Evolutionary conservation across 2,113 vertebrate genomes (phyloP).

Genomic region (Xerus inauris): DNA sequence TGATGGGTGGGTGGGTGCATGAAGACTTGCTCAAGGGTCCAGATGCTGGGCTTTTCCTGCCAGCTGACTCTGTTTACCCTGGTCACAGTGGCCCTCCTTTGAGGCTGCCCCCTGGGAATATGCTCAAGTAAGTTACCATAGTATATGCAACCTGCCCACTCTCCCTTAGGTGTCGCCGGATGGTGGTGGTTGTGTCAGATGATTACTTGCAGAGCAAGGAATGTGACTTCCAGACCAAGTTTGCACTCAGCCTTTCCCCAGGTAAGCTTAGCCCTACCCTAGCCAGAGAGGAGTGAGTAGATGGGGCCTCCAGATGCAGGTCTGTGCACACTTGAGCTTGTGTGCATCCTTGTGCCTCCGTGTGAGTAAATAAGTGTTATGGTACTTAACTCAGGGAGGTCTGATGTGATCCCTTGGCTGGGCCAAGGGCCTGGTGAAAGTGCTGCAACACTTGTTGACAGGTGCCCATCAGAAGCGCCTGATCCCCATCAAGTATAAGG

Average conservation of each 20-base stretch:
- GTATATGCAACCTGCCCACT: neutral
- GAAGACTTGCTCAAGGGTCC: neutral
- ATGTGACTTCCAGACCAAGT: conserved; percentile 99
- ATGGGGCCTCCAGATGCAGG: neutral
- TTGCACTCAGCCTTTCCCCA: conserved; percentile 96
- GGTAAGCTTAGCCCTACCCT: conserved; percentile 84
- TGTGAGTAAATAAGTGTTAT: neutral
- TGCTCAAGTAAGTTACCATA: neutral
- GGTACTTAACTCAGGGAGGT: neutral
- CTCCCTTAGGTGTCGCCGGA: conserved; percentile 89
- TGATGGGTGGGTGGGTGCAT: neutral
- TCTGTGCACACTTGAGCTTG: neutral
- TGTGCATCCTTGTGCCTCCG: neutral
- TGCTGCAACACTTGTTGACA: conserved; percentile 68
- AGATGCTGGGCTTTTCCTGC: neutral
- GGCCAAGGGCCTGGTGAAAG: neutral
- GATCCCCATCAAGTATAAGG: conserved; percentile 96
- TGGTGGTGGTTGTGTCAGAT: conserved; percentile 98
- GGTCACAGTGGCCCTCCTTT: neutral
- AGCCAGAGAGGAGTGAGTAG: neutral
- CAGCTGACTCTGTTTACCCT: neutral
- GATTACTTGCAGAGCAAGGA: conserved; percentile 96
- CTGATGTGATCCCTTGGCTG: neutral
- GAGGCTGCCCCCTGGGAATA: neutral
- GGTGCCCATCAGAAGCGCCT: conserved; percentile 94